Evolutionary conservation across 2,113 vertebrate genomes (phyloP), one percentile per base, ranked within the genome.

Genomic region (Ceuthmochares aereus): DNA sequence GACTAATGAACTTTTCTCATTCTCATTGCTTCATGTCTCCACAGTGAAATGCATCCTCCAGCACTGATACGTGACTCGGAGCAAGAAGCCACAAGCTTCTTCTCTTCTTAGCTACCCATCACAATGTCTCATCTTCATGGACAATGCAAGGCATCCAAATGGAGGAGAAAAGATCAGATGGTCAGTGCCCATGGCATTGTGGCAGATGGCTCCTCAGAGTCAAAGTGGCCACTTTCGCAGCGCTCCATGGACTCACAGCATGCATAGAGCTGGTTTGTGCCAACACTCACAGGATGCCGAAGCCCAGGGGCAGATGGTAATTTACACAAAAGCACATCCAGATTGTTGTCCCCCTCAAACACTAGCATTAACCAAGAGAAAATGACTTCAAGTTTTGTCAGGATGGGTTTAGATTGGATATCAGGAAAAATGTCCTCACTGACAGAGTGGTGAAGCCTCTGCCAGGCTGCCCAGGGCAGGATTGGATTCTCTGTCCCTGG

Each of bases 181-280:
- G 64, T 6, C 42, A 37, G 15, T 7, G 19, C 15, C 32, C 1
- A 0, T 9, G 47, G 10, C 47, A 2, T 2, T 27, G 45, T 2
- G 22, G 13, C 59, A 2, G 43, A 6, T 18, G 20, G 45, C 16
- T 37, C 36, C 27, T 26, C 29, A 18, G n/a, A 51, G 55, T 32
- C 26, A 7, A 14, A 6, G 2, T 23, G 36, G 30, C n/a, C 37
- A 26, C 14, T 6, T 21, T 37, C 58, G 21, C 5, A 14, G 14
- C 2, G 4, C n/a, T 43, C 37, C 26, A 6, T 1, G 25, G 37
- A 34, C 37, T 30, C 13, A 29, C 19, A 21, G 51, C n/a, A 22
- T 3, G 2, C 3, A 3, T 17, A 14, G 12, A 20, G 7, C 23
- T 9, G 7, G 7, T 47, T 18, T 20, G 47, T 47, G 26, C 36